A percentile compares a stretch with the other conserved stretches of the same genome.
These are phyloP conservation scores for Riparia riparia DNA, from an alignment of 2,113 vertebrate genomes.

Conservation along the genomic window DNA sequence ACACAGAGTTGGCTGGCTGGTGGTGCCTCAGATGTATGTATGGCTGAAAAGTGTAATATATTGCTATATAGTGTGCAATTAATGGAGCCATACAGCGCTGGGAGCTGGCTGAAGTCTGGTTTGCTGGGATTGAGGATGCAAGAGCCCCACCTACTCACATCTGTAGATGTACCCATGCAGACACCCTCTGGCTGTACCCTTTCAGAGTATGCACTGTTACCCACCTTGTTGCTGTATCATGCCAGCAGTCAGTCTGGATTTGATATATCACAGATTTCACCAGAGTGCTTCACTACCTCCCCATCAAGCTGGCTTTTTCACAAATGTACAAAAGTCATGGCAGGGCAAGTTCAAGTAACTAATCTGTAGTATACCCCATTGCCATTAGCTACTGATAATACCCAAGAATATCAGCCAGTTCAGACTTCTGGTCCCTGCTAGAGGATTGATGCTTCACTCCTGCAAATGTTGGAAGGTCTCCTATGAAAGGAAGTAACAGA, in stretches of 20 bases:
- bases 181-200: rapidly evolving
- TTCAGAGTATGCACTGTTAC: neutral
- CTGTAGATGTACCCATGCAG: neutral
- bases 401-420: neutral
- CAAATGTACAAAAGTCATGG: neutral
- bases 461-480: neutral
- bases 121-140: neutral
- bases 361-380: neutral
- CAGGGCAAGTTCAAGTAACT: neutral
- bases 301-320: neutral
- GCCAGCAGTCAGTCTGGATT: neutral
- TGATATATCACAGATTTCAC: neutral
- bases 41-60: neutral
- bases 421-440: neutral
- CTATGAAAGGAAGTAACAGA: neutral
- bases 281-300: neutral
- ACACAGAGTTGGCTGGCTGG: neutral
- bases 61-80: neutral
- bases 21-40: neutral
- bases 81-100: neutral
- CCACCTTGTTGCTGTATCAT: rapidly evolving
- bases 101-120: neutral
- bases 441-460: neutral
- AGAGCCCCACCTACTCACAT: neutral
- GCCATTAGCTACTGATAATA: neutral